Percentiles rank a stretch among this genome's conserved stretches.
Conservation (phyloP, 1,140 invertebrate species). For the Drosophila nikananu region DNA sequence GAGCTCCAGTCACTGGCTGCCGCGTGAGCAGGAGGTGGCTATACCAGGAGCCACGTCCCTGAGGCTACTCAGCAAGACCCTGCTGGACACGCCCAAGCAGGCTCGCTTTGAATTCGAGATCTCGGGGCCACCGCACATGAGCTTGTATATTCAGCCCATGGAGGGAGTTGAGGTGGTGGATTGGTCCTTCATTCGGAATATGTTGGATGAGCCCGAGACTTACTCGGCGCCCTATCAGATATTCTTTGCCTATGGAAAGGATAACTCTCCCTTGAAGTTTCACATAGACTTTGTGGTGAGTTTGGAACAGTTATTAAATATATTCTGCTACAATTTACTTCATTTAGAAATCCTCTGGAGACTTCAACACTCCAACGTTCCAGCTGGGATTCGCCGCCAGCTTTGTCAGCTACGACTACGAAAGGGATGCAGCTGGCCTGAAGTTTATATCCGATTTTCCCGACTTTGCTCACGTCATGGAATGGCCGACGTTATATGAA, state of each 20-base stretch:
- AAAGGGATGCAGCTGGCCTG: conserved; percentile 50
- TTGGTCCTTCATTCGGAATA: conserved; percentile 88
- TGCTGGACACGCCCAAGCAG: conserved; percentile 15
- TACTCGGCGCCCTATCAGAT: conserved; percentile 88
- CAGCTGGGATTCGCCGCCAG: conserved; percentile 70
- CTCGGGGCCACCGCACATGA: conserved; percentile 90
- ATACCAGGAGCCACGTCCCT: conserved; percentile 45
- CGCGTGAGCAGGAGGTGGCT: conserved; percentile 45
- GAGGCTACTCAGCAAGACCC: conserved; percentile 44
- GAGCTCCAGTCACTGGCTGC: conserved; percentile 54
- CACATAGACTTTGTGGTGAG: conserved; percentile 87
- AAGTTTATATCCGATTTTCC: conserved; percentile 72
- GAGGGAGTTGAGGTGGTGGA: conserved; percentile 86
- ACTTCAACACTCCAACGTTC: conserved; percentile 55
- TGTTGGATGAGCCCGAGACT: conserved; percentile 86
- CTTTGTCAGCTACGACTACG: conserved; percentile 67
- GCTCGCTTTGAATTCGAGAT: conserved; percentile 60
- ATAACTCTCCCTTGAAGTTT: conserved; percentile 87
- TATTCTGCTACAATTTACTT: not conserved
- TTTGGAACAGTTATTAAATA: not conserved
- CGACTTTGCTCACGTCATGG: conserved; percentile 70
- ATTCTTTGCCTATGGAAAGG: conserved; percentile 88
- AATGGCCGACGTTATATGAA: conserved; percentile 77
- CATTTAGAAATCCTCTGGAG: conserved; percentile 43
- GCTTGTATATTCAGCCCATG: conserved; percentile 88